Conservation (phyloP, 2,113 vertebrate genomes). For the Dasyprocta punctata region DNA sequence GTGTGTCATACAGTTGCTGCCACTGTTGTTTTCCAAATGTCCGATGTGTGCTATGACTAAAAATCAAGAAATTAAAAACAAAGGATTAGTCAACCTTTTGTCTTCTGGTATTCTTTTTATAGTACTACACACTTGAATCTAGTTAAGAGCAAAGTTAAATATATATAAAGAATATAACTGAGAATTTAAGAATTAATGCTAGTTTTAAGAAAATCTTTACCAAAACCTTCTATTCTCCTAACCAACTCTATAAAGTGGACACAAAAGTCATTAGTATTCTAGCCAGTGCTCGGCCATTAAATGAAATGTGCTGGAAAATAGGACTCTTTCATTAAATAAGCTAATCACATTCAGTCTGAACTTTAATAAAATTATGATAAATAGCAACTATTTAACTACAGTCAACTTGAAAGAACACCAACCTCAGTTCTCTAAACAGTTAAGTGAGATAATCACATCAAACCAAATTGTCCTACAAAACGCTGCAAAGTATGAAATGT, state of each 20-base stretch:
- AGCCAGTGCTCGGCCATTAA: conserved; percentile 90
- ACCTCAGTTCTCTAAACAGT: conserved; percentile 85
- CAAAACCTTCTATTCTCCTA: conserved; percentile 72
- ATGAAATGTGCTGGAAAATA: conserved; percentile 94
- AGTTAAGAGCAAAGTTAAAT: conserved; percentile 61
- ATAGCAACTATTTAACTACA: conserved; percentile 90
- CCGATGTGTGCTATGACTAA: conserved; percentile 98
- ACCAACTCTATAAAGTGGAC: conserved; percentile 83
- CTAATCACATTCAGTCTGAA: conserved; percentile 91
- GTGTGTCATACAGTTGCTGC: conserved; percentile 97
- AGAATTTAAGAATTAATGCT: conserved; percentile 32
- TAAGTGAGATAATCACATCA: conserved; percentile 85
- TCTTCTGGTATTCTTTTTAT: background rate
- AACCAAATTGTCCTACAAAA: conserved; percentile 80
- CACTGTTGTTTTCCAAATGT: conserved; percentile 99
- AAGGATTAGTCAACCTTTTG: conserved; percentile 72
- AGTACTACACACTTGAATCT: conserved; percentile 44
- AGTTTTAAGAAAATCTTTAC: background rate
- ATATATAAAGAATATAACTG: background rate
- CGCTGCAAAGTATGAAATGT: conserved; percentile 76
- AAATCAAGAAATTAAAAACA: conserved; percentile 80
- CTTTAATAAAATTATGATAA: conserved; percentile 94
- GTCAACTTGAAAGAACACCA: conserved; percentile 84
- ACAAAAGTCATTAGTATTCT: conserved; percentile 90
- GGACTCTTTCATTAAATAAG: conserved; percentile 93